phyloP scores from a whole-genome alignment of 2,113 vertebrate genomes.

The Planiliza haematocheilus region DNA sequence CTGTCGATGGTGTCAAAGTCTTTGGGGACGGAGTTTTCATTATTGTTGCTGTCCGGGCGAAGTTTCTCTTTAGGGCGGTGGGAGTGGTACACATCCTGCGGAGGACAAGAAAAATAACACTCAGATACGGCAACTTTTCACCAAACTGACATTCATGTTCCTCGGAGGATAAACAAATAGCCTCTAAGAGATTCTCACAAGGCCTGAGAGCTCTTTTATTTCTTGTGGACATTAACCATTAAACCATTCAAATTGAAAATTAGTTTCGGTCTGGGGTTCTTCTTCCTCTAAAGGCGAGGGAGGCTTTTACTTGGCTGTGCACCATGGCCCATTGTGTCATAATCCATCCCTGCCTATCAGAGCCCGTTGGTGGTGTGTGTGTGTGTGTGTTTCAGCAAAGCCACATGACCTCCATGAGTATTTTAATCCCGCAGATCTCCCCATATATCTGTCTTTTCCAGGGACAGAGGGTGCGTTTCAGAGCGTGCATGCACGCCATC shows the following conservation, averaged over 20 bases:
- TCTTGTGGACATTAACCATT: neutral
- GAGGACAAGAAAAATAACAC: neutral
- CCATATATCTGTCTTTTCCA: conserved; percentile 53
- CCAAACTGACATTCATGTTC: neutral
- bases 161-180: too few relatives aligned
- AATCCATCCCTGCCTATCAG: neutral
- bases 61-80: conserved; percentile 88
- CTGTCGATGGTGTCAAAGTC: conserved; percentile 93
- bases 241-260: too few relatives aligned
- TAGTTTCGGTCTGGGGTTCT: too few relatives aligned
- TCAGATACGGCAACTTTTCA: neutral
- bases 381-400: conserved; percentile 8
- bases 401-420: conserved; percentile 47
- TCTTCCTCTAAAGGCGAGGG: neutral
- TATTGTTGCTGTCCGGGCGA: conserved; percentile 92
- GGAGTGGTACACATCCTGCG: conserved; percentile 87
- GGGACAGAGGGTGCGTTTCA: conserved; percentile 46
- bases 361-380: conserved; percentile 12
- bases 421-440: conserved; percentile 55
- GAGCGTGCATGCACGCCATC: conserved; percentile 15
- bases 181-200: too few relatives aligned
- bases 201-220: neutral
- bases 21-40: conserved; percentile 94
- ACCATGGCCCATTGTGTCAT: neutral
- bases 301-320: neutral